Percentiles rank a stretch among this genome's conserved stretches.
These are phyloP conservation scores for Morone chrysops DNA, from an alignment of 2,113 vertebrate genomes.

Conservation along the genomic window DNA sequence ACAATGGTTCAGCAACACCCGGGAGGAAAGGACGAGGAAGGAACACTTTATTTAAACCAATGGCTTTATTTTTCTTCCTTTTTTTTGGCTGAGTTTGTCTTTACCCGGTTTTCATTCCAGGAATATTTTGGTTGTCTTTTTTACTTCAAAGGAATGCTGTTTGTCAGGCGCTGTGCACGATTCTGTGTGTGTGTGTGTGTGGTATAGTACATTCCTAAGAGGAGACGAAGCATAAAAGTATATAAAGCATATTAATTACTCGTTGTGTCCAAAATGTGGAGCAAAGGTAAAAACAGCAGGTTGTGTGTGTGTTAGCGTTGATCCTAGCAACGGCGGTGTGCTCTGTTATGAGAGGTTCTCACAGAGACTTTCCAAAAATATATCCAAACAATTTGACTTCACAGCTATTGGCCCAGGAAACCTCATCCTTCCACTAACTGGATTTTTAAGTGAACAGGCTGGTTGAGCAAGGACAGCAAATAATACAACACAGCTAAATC, in stretches of 20 bases:
- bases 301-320: conserved; percentile 30
- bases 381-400: conserved; percentile 40
- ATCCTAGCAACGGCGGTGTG: conserved; percentile 26
- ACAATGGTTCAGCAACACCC: conserved; percentile 53
- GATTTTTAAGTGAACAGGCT: background rate
- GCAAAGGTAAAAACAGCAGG: conserved; percentile 35
- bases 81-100: conserved; percentile 40
- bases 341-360: conserved; percentile 38
- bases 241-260: conserved; percentile 49
- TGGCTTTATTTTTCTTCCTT: background rate
- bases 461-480: conserved; percentile 8
- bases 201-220: conserved; percentile 27
- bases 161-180: conserved; percentile 49
- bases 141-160: conserved; percentile 63
- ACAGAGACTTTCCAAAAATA: conserved; percentile 72
- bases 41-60: conserved; percentile 68
- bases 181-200: conserved; percentile 15
- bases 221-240: conserved; percentile 41
- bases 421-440: conserved; percentile 19
- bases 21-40: conserved; percentile 69
- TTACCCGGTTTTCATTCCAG: conserved; percentile 63
- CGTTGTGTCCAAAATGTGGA: conserved; percentile 36
- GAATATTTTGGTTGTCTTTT: conserved; percentile 67
- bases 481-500: conserved; percentile 22
- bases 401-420: conserved; percentile 27